Percentiles rank a stretch among this genome's conserved stretches.
phyloP scores from a whole-genome alignment of 1,140 invertebrate species.

The Centruroides sculpturatus region DNA sequence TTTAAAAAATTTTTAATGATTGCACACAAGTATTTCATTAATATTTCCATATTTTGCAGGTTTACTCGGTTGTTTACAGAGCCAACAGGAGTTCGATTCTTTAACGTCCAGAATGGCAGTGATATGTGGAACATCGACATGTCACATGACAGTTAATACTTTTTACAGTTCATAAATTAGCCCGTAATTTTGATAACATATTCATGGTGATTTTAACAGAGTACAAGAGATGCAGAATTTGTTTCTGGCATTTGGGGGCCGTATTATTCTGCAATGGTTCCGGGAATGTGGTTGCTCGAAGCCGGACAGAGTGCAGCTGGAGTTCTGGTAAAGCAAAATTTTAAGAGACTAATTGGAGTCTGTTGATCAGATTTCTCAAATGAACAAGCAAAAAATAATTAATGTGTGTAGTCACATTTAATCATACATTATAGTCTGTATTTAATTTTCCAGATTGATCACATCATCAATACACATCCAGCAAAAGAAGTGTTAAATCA shows the following conservation, averaged over 20 bases:
- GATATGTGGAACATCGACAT: constrained; percentile 89
- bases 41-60: neutral
- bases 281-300: constrained; percentile 72
- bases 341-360: too few species aligned
- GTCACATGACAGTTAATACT: constrained; percentile 66
- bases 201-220: constrained; percentile 10
- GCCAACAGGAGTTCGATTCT: constrained; percentile 3
- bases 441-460: constrained; percentile 42
- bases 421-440: neutral
- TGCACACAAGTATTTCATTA: neutral
- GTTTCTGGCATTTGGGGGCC: constrained; percentile 80
- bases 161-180: too few species aligned
- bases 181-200: too few species aligned
- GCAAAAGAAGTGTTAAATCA: constrained; percentile 28
- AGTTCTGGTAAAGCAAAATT: constrained; percentile 35
- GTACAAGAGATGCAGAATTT: constrained; percentile 28
- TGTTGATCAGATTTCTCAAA: too few species aligned
- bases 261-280: constrained; percentile 77
- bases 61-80: constrained; percentile 2
- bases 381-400: too few species aligned
- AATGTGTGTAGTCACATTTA: too few species aligned
- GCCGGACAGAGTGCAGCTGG: constrained; percentile 88
- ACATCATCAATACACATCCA: constrained; percentile 67
- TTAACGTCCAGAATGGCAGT: constrained; percentile 46
- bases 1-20: neutral